These are phyloP conservation scores for Eudemis profundana DNA, from an alignment of 2,888 invertebrate species.

Conservation along the genomic window DNA sequence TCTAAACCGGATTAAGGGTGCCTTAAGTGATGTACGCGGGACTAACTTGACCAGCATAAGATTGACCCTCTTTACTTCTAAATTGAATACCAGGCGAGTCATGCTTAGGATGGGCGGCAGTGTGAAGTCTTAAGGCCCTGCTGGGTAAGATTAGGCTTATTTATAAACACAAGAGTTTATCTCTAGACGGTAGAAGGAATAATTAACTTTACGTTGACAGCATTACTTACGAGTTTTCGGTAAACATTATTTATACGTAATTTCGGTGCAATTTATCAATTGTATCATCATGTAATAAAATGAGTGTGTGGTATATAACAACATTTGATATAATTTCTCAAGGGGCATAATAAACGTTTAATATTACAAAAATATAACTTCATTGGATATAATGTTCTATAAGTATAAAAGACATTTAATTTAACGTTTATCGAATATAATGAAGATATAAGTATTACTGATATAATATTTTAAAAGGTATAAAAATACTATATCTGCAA, in stretches of 20 bases:
- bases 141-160: slow-evolving; percentile 16
- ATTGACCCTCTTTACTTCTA: neutral
- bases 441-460: too few species aligned
- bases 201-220: slow-evolving; percentile 3
- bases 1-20: slow-evolving; percentile 34
- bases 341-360: too few species aligned
- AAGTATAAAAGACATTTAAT: too few species aligned
- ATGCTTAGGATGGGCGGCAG: neutral
- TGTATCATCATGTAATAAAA: too few species aligned
- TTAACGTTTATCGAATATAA: too few species aligned
- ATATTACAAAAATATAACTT: too few species aligned
- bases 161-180: slow-evolving; percentile 20
- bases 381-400: too few species aligned
- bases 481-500: too few species aligned
- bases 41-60: neutral
- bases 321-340: too few species aligned
- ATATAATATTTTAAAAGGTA: too few species aligned
- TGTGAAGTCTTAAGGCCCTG: slow-evolving; percentile 4
- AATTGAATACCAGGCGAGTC: neutral
- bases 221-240: neutral
- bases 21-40: slow-evolving; percentile 33
- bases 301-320: too few species aligned
- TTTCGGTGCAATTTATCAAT: too few species aligned
- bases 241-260: neutral
- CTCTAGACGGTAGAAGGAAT: slow-evolving; percentile 1